A percentile compares a stretch with the other conserved stretches of the same genome.
phyloP scores from a whole-genome alignment of 2,888 invertebrate species.

The Tenthredo distinguenda region DNA sequence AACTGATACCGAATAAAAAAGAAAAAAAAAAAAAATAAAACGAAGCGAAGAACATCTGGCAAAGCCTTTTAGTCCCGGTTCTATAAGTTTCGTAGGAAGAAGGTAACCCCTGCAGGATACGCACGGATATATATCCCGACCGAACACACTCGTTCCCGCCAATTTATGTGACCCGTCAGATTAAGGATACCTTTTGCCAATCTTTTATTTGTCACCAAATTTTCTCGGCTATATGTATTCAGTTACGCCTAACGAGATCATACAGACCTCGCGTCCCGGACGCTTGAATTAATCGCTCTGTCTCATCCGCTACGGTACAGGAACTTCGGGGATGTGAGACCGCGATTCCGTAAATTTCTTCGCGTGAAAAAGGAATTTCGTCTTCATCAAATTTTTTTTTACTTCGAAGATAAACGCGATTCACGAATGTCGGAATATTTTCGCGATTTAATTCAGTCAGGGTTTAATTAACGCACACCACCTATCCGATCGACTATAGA shows the following conservation, averaged over 20 bases:
- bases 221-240: slow-evolving; percentile 70
- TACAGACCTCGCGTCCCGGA: slow-evolving; percentile 11
- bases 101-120: background rate
- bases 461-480: no score
- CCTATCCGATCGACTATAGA: background rate
- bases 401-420: no score
- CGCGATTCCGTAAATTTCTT: no score
- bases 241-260: slow-evolving; percentile 75
- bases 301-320: background rate
- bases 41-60: slow-evolving; percentile 66
- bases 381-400: no score
- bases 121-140: background rate
- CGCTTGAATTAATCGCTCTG: background rate
- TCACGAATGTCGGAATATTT: no score
- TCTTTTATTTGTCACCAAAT: slow-evolving; percentile 62
- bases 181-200: slow-evolving; percentile 67
- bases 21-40: background rate
- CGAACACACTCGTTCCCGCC: slow-evolving; percentile 75
- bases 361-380: no score
- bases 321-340: no score
- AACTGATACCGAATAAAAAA: background rate
- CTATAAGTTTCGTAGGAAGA: slow-evolving; percentile 63
- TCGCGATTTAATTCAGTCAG: no score
- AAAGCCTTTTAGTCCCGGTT: slow-evolving; percentile 73
- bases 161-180: slow-evolving; percentile 76